Conservation (phyloP, 1,140 invertebrate genomes). For the Coelopa frigida region DNA sequence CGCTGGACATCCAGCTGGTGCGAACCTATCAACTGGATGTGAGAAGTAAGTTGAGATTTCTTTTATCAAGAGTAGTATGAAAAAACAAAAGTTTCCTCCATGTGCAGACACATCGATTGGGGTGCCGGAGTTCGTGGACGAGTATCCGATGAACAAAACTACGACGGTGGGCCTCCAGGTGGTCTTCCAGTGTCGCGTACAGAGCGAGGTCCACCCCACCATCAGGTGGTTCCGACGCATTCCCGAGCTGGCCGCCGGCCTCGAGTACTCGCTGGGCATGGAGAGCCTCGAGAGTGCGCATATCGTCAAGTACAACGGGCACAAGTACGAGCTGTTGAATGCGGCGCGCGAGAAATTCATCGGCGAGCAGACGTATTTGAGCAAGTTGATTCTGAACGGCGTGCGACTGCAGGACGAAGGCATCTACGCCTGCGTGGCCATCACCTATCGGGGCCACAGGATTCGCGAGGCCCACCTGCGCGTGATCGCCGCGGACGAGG, state of each 20-base stretch:
- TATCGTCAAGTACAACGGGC: conserved; percentile 33
- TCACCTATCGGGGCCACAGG: conserved; percentile 34
- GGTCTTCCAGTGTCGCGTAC: conserved; percentile 38
- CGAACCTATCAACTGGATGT: conserved; percentile 39
- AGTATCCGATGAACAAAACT: conserved; percentile 32
- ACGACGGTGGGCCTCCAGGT: conserved; percentile 20
- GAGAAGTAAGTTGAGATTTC: conserved; percentile 22
- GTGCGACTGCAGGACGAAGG: conserved; percentile 29
- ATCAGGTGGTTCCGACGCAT: conserved; percentile 38
- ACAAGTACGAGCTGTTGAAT: conserved; percentile 29
- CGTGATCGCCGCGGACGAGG: conserved; percentile 16
- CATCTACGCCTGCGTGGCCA: conserved; percentile 36
- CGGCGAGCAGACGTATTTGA: conserved; percentile 31
- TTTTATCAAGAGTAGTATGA: neutral
- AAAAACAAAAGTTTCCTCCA: neutral
- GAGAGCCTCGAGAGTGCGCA: conserved; percentile 27
- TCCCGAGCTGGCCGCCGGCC: neutral
- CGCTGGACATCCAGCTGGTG: conserved; percentile 32
- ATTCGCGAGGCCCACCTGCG: conserved; percentile 34
- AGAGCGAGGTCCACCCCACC: conserved; percentile 34
- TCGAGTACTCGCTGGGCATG: neutral
- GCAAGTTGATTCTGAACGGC: conserved; percentile 35
- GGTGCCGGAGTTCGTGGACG: conserved; percentile 34
- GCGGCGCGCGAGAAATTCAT: conserved; percentile 29
- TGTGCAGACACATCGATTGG: conserved; percentile 26